Base-by-base conservation (phyloP, 2,797 vertebrate genomes). In the Chloroceryle inda region DNA sequence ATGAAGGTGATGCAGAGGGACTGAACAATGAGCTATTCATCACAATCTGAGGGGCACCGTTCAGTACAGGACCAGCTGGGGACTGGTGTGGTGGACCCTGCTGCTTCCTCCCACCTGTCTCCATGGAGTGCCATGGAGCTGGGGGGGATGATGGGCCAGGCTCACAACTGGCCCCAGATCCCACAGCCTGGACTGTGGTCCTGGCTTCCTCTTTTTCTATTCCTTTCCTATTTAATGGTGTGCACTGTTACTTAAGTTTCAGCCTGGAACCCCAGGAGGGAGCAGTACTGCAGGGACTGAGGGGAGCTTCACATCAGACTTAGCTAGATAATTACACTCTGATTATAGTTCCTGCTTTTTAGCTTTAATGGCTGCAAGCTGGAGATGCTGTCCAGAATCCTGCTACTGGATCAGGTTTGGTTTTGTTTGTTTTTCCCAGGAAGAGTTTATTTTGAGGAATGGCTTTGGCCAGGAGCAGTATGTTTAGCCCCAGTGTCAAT, bases 201-300 rank as follows among this genome's bases (percentile, higher is more conserved):
- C 73, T 81, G 27, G 92, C 68, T 80, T 95, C 91, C 44, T 47
- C 77, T 88, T 94, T 92, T 85, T 91, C 38, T 15, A 80, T 85
- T 92, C 79, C 78, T 92, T 75, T 89, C 72, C 59, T 89, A 53
- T 94, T 80, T 88, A 92, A 80, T 1, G 81, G 95, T 82, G 4
- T 85, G 89, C 78, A 92, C 96, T 96, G 93, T 97, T 97, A 96
- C 66, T 92, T 96, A 89, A 59, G 84, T 95, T 96, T 97, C 89
- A 95, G 96, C 88, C 91, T 95, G 87, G 87, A 94, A 80, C 20
- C 89, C 84, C 85, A 91, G 68, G 81, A 92, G 72, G 89, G 78
- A 96, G 86, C 91, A 86, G 88, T 88, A 88, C 80, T 92, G 88
- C 90, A 95, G 89, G 89, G 97, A 92, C 89, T 88, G 89, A 79